These are phyloP conservation scores for Heliconius ismenius DNA, from an alignment of 2,888 invertebrate genomes.

Conservation along the genomic window DNA sequence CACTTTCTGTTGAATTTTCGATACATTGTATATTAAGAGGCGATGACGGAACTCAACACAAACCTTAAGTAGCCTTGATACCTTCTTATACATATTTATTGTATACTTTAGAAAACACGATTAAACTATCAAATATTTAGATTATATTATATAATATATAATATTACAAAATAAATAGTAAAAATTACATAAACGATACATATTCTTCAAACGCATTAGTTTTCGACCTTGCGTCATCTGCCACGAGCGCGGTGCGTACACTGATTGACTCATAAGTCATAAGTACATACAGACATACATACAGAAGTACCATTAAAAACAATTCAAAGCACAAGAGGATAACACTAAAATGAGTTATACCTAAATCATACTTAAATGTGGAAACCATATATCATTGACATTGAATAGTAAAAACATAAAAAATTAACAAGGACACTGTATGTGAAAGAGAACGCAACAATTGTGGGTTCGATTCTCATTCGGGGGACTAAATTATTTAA, in stretches of 20 bases:
- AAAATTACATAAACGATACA: background rate
- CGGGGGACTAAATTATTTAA: too few species aligned
- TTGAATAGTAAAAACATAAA: background rate
- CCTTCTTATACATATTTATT: too few species aligned
- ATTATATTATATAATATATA: too few species aligned
- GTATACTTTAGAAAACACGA: too few species aligned
- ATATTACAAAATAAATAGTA: background rate
- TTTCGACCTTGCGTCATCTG: conserved; percentile 15
- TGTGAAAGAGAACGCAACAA: too few species aligned
- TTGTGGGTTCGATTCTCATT: too few species aligned
- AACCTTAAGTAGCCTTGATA: too few species aligned
- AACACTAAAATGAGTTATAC: background rate
- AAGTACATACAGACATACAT: background rate
- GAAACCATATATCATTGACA: too few species aligned
- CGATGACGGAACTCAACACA: too few species aligned
- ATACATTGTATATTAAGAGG: too few species aligned
- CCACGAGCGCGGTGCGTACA: background rate
- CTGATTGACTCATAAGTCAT: background rate
- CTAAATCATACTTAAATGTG: background rate
- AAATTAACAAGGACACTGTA: background rate
- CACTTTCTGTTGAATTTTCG: too few species aligned
- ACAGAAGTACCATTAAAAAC: background rate
- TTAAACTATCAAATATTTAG: background rate
- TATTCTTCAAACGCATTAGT: background rate
- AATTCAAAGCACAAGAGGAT: background rate